Evolutionary conservation across 2,888 invertebrate genomes (phyloP).

Genomic region (Mimumesa dahlbomi): DNA sequence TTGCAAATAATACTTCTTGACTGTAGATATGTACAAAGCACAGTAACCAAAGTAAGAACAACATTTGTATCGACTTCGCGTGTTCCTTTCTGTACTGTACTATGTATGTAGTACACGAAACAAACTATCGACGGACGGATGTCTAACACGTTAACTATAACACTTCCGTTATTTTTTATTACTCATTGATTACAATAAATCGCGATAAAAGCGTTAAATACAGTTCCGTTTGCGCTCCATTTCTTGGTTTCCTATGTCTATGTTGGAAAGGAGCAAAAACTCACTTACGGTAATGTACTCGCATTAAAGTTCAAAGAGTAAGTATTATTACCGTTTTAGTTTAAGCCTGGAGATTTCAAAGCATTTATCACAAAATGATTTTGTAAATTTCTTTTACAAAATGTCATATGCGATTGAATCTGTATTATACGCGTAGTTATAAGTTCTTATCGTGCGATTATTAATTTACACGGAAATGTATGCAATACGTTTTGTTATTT

Average conservation of each 20-base stretch:
- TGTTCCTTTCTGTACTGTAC: constrained; percentile 6
- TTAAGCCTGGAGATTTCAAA: constrained; percentile 19
- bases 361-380: constrained; percentile 46
- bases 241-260: constrained; percentile 17
- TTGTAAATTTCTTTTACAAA: constrained; percentile 40
- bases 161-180: constrained; percentile 9
- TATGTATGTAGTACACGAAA: no score
- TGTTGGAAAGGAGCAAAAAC: constrained; percentile 2
- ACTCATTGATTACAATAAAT: constrained; percentile 30
- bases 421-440: constrained; percentile 30
- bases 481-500: constrained; percentile 9
- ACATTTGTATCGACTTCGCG: constrained; percentile 5
- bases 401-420: constrained; percentile 1
- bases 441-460: constrained; percentile 25
- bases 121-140: no score
- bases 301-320: constrained; percentile 10
- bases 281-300: constrained; percentile 4
- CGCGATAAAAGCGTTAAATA: constrained; percentile 10
- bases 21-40: constrained; percentile 19
- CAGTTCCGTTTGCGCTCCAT: constrained; percentile 7
- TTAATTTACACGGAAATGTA: constrained; percentile 5
- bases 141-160: constrained; percentile 10
- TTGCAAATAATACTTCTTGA: constrained; percentile 37
- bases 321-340: constrained; percentile 27
- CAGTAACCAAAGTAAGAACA: constrained; percentile 7